Base-by-base conservation (phyloP, 2,797 vertebrate species). In the Onychomys torridus region DNA sequence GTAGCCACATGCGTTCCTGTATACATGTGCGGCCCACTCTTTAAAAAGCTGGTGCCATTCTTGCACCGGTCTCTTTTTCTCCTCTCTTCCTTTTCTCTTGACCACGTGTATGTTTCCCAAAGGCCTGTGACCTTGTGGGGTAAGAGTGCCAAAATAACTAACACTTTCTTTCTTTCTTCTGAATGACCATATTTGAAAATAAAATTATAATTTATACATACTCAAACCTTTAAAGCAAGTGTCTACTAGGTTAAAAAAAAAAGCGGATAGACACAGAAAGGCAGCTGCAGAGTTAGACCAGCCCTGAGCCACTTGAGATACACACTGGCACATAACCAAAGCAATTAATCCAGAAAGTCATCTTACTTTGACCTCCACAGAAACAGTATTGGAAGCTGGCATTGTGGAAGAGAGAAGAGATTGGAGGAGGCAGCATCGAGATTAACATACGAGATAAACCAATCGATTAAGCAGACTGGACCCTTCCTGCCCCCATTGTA, bases 231-330 rank as follows among this genome's bases (percentile, higher is more conserved):
- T 55, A 79, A 71, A 59, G 49, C 17, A 65, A 65, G 0, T 82
- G 16, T 43, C 32, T 5, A 34, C 3, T 55, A 1, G 37, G 23
- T 94, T 46, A 4, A 46, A 46, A 46, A 46, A 75, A 23, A 9
- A 9, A 37, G 27, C 23, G 2, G 13, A 21, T 46, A 6, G 12
- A 61, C 3, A 7, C 16, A 87, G 12, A 87, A 10, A 10, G 8
- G 57, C 7, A 37, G 11, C 8, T 27, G 0, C n/a, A 49, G 65
- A 85, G 43, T 0, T 55, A 11, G 1, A 61, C 6, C 8, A 13
- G 37, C 14, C 59, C 0, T 23, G n/a, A 92, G 21, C 12, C 8
- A 34, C 6, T 2, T n/a, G 16, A 73, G 40, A 83, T 13, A 14
- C 1, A 27, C 59, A 32, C 9, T 57, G 29, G 6, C 1, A 40